Conservation (phyloP, 2,113 vertebrate genomes). For the Eudorcas thomsonii region DNA sequence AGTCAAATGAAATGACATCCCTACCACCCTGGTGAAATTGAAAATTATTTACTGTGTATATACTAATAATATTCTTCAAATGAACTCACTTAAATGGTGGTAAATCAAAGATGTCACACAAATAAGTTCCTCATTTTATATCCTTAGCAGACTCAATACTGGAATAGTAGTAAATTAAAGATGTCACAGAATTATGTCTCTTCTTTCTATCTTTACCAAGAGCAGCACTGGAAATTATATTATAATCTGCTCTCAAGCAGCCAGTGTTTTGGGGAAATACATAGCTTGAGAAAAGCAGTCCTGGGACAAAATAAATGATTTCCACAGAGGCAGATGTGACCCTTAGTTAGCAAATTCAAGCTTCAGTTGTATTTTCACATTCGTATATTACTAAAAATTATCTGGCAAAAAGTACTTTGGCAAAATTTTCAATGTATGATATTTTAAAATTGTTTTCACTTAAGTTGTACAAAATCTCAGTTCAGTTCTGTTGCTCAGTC, state of each 20-base stretch:
- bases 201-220: not conserved
- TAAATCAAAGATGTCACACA: not conserved
- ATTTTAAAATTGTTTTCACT: not conserved
- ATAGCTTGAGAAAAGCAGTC: not conserved
- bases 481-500: not conserved
- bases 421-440: not conserved
- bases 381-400: not conserved
- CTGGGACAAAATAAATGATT: not conserved
- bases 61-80: not conserved
- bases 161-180: not conserved
- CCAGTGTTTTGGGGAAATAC: not conserved
- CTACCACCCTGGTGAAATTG: not conserved
- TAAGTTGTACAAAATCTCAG: not conserved
- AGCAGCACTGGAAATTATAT: not conserved
- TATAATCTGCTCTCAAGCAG: not conserved
- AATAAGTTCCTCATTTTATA: conserved; percentile 13
- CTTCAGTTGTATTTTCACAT: not conserved
- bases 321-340: not conserved
- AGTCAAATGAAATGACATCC: not conserved
- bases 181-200: not conserved
- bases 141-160: not conserved
- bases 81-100: not conserved
- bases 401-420: not conserved
- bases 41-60: not conserved
- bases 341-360: not conserved